Base-by-base conservation (phyloP, 2,797 vertebrate genomes). In the Pseudotriccus pelzelni region DNA sequence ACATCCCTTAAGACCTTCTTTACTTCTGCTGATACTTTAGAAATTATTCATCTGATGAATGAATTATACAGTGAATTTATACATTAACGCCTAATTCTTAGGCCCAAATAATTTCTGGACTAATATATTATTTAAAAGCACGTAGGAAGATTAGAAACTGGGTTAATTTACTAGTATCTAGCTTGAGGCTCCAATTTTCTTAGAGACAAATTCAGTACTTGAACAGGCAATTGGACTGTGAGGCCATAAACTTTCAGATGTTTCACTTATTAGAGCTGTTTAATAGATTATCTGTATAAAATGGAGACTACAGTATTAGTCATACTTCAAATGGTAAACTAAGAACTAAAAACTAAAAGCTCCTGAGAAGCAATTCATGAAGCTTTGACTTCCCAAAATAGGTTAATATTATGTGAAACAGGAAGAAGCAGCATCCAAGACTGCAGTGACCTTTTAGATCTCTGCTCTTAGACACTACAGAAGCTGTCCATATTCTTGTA, bases 81-180 rank as follows among this genome's bases (percentile, higher is more conserved):
- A 95, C 37, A 90, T 90, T 95, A 88, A 78, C 2, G 52, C 10
- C 70, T 94, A 88, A 93, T 90, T 88, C 52, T 96, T 86, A 78
- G 64, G 53, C 76, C 60, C 60, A 84, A 94, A 94, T 94, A 94
- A 80, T 89, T 95, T 43, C 77, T 92, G 62, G 79, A 70, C 90
- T 95, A 90, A 95, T 97, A 82, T 72, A 94, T 96, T 96, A 96
- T 97, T 96, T 95, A 96, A 89, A 94, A 85, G 60, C 62, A 78
- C 0, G 75, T 88, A 87, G 78, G 94, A 95, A 95, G 91, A 96
- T 81, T 92, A 90, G 87, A 97, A 97, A 95, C 64, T 88, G 37
- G 89, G 95, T 91, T 94, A 93, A 93, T 96, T 95, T 87, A 94
- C 78, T 63, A 36, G 74, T 72, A 80, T 84, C 68, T 94, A 89